Base-by-base conservation (phyloP, 2,888 invertebrate genomes). In the Plagiodera versicolora region DNA sequence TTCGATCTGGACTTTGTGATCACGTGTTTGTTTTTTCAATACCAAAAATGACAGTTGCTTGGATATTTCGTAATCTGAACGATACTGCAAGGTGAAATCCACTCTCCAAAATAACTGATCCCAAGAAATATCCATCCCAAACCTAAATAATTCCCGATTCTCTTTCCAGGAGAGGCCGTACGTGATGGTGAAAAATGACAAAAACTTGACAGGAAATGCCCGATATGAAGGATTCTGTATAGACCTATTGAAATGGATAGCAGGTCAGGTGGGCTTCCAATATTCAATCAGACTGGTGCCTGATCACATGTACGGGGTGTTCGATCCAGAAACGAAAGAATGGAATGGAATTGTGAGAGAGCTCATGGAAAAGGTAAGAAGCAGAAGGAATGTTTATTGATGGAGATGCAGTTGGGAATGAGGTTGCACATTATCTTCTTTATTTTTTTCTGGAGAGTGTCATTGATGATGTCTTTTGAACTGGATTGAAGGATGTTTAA, bases 281-380 rank as follows among this genome's bases (percentile, higher is more conserved):
- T 95, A 94, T 80, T 85, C 88, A 44, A 88, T 95, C 67, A 84
- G 90, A 48, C 81, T 95, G 49, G 92, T 95, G 0, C 93, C 94
- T 0, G 94, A 95, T 76, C 87, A 86, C 70, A 93, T 92, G 89
- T 95, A 95, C 74, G 95, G 95, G 0, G 95, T 91, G 0, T 87
- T 90, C 76, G 91, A 95, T 78, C 92, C 92, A 0, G 89, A 91
- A 63, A 92, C 92, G 0, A 92, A 91, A 61, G 87, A 92, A 70
- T 95, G 94, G 94, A 94, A 94, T 70, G 95, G 95, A 1, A 92
- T 95, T 58, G 94, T 95, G 0, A 83, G 89, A 20, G 92, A 94
- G 72, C 83, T 94, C 28, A 90, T 94, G 85, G 93, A 94, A 72
- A 87, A 94, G 83, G 94, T 91, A 77, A 83, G 79, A 72, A 56